These are phyloP conservation scores for Brachionus paranguensis DNA, from an alignment of 1,140 invertebrate genomes.

Conservation along the genomic window DNA sequence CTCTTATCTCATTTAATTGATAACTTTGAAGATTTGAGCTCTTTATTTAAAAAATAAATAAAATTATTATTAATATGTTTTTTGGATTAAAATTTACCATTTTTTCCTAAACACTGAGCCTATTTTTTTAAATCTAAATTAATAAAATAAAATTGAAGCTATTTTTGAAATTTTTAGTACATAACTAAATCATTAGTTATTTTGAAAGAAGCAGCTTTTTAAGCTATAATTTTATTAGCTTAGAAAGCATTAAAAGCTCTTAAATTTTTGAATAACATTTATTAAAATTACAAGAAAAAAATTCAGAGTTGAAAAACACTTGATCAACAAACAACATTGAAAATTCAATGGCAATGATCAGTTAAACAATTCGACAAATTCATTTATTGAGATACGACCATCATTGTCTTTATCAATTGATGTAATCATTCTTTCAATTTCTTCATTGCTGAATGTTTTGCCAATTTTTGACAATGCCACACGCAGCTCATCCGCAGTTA, in stretches of 20 bases:
- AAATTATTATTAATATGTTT: too few relatives aligned
- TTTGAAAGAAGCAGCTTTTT: neutral
- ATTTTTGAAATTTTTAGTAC: neutral
- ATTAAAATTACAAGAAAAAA: neutral
- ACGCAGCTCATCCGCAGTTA: neutral
- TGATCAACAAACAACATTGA: neutral
- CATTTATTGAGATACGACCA: slow-evolving; percentile 26
- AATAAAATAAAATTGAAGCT: neutral
- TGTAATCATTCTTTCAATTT: slow-evolving; percentile 25
- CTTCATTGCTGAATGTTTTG: neutral
- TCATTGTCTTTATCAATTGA: slow-evolving; percentile 21
- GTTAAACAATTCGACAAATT: slow-evolving; percentile 10
- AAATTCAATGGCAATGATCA: neutral
- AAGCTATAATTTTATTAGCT: neutral
- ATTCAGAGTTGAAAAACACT: neutral
- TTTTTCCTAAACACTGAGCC: neutral
- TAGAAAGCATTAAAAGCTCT: neutral
- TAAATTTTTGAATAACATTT: neutral
- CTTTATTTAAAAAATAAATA: neutral
- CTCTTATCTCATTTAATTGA: slow-evolving; percentile 14
- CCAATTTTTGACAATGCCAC: neutral
- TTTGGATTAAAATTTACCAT: neutral
- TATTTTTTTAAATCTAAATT: neutral
- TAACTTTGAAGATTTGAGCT: neutral
- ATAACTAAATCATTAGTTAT: slow-evolving; percentile 26